Percentiles rank a stretch among this genome's conserved stretches.
These are phyloP conservation scores for Metellina segmentata DNA, from an alignment of 2,888 invertebrate species.

Conservation along the genomic window DNA sequence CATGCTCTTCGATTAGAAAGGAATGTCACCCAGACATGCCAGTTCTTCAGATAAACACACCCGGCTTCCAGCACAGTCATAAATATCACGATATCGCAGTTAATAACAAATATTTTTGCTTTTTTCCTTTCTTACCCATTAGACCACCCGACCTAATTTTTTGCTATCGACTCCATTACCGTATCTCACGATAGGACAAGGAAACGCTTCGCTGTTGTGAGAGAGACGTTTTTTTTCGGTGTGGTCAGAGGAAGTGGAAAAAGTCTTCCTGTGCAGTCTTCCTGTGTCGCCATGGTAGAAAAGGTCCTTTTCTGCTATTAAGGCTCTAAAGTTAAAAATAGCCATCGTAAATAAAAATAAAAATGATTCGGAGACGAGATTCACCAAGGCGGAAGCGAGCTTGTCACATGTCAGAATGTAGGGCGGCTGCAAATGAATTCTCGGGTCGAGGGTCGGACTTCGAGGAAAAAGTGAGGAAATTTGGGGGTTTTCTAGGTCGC, in stretches of 20 bases:
- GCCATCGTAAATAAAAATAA: constrained; percentile 4
- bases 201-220: constrained; percentile 21
- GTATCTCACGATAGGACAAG: constrained; percentile 33
- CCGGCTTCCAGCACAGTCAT: not conserved
- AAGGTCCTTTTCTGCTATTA: not conserved
- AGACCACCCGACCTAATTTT: constrained; percentile 58
- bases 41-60: not conserved
- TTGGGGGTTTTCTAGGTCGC: constrained; percentile 13
- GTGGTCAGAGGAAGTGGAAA: constrained; percentile 14
- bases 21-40: not conserved
- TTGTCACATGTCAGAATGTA: constrained; percentile 21
- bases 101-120: constrained; percentile 34
- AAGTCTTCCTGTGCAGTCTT: not conserved
- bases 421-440: not conserved
- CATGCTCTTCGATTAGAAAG: not conserved
- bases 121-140: constrained; percentile 25
- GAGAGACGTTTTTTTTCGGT: constrained; percentile 38
- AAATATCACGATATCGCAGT: not conserved
- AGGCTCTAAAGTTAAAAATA: constrained; percentile 42
- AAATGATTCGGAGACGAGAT: not conserved
- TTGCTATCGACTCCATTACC: constrained; percentile 41
- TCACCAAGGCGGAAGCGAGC: constrained; percentile 15
- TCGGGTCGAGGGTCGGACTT: not conserved
- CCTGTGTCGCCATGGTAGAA: not conserved
- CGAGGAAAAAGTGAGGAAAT: not conserved